A percentile compares a stretch with the other conserved stretches of the same genome.
These are phyloP conservation scores for Dysmachus trigonus DNA, from an alignment of 2,888 invertebrate genomes.

Conservation along the genomic window DNA sequence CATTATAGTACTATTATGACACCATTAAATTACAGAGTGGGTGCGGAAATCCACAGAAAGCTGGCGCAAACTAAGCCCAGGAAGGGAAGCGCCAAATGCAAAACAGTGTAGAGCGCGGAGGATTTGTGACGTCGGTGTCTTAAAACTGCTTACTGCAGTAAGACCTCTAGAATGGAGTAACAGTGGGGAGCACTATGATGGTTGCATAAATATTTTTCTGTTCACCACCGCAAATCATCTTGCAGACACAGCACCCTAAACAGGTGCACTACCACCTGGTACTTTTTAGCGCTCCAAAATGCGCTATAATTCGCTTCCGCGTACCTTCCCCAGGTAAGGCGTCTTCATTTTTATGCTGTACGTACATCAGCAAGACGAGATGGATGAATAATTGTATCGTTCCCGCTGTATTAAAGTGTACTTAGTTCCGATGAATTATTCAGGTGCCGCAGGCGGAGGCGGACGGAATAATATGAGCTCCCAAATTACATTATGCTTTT, in stretches of 20 bases:
- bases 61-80: not conserved
- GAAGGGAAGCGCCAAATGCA: not conserved
- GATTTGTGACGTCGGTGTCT: not conserved
- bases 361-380: not conserved
- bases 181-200: not conserved
- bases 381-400: not conserved
- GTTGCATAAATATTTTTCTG: not conserved
- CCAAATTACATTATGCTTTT: constrained; percentile 27
- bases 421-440: not conserved
- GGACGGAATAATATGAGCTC: constrained; percentile 4
- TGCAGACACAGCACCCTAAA: not conserved
- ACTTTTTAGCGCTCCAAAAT: not conserved
- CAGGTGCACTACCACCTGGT: not conserved
- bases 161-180: not conserved
- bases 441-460: not conserved
- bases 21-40: not conserved
- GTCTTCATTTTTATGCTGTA: constrained; percentile 10
- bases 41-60: not conserved
- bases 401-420: constrained; percentile 6
- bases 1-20: not conserved
- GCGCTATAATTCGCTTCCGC: not conserved
- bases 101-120: not conserved
- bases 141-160: not conserved
- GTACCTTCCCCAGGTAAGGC: not conserved
- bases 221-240: not conserved